A percentile compares a stretch with the other conserved stretches of the same genome.
phyloP scores from a whole-genome alignment of 64 coral and sea anemone genomes.

The Cladopsammia gracilis region DNA sequence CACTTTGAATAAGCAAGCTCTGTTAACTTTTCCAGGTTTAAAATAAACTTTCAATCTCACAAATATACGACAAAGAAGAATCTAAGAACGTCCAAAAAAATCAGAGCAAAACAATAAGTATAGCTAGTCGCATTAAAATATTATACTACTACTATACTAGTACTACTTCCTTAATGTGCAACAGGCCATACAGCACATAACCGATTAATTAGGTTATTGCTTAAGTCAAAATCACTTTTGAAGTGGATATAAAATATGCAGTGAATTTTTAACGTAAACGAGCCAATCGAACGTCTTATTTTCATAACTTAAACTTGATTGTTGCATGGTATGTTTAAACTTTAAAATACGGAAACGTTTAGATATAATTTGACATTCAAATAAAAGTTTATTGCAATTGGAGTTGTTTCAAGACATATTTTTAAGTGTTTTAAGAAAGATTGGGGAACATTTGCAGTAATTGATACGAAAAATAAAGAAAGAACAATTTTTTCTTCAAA shows the following conservation, averaged over 20 bases:
- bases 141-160: slow-evolving; percentile 17
- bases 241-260: slow-evolving; percentile 64
- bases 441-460: slow-evolving; percentile 54
- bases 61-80: slow-evolving; percentile 4
- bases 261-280: slow-evolving; percentile 67
- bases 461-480: slow-evolving; percentile 49
- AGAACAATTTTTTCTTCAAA: slow-evolving; percentile 63
- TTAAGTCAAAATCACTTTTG: slow-evolving; percentile 22
- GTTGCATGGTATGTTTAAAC: slow-evolving; percentile 51
- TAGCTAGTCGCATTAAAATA: slow-evolving; percentile 21
- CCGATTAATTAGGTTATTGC: slow-evolving; percentile 29
- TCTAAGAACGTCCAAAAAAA: not conserved
- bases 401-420: slow-evolving; percentile 51
- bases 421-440: slow-evolving; percentile 64
- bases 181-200: slow-evolving; percentile 18
- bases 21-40: too few species aligned
- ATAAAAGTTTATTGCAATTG: slow-evolving; percentile 64
- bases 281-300: slow-evolving; percentile 66
- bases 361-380: slow-evolving; percentile 63
- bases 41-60: not conserved
- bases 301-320: slow-evolving; percentile 26
- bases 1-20: too few species aligned
- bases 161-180: slow-evolving; percentile 19
- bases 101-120: slow-evolving; percentile 19
- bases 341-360: slow-evolving; percentile 65